These are phyloP conservation scores for Acrocephalus scirpaceus DNA, from an alignment of 2,797 vertebrate species.

Conservation along the genomic window DNA sequence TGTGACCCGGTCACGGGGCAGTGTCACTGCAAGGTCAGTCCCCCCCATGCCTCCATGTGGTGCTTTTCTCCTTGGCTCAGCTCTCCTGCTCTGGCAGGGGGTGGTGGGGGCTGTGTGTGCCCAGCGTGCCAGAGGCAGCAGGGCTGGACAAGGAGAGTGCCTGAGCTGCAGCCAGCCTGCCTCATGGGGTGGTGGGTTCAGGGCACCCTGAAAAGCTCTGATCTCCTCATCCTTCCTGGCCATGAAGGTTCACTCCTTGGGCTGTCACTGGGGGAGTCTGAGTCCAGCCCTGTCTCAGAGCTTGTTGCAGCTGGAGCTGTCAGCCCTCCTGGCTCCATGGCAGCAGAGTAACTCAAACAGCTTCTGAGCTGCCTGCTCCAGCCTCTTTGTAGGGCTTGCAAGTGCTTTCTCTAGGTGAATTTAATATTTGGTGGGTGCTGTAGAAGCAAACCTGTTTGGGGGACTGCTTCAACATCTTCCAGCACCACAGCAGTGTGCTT, in stretches of 20 bases:
- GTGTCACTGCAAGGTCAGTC: slow-evolving; percentile 92
- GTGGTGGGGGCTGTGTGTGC: background rate
- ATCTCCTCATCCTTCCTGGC: background rate
- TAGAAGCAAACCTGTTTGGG: background rate
- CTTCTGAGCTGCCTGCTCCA: background rate
- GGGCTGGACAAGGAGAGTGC: background rate
- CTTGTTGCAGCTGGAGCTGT: background rate
- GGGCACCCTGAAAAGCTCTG: background rate
- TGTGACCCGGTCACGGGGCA: slow-evolving; percentile 87
- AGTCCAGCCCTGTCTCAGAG: background rate
- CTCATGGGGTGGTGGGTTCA: accelerated
- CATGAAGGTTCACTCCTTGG: background rate
- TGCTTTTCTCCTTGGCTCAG: background rate
- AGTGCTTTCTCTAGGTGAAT: background rate
- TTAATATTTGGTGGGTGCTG: background rate
- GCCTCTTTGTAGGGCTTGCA: background rate
- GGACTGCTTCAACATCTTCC: background rate
- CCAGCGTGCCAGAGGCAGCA: accelerated
- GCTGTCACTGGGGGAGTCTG: background rate
- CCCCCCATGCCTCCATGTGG: accelerated
- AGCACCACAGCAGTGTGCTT: background rate
- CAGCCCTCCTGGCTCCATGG: background rate
- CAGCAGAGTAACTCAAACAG: background rate
- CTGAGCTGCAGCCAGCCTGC: background rate
- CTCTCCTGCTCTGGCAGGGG: background rate